Evolutionary conservation across 2,888 invertebrate species (phyloP).

Genomic region (Rapana venosa): DNA sequence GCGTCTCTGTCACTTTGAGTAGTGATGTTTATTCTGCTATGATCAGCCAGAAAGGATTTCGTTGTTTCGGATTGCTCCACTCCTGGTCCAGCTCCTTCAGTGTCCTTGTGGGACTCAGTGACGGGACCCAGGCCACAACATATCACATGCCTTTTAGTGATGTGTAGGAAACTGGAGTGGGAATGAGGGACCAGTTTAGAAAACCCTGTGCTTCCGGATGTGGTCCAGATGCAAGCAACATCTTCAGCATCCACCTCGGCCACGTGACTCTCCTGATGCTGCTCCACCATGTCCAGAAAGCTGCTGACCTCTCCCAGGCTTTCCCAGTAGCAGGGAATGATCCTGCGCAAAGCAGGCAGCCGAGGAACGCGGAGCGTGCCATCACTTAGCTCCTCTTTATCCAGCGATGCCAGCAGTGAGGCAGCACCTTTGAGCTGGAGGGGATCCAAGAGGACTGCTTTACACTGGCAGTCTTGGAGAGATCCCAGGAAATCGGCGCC

Average conservation of each 20-base stretch:
- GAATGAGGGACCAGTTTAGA: slow-evolving; percentile 49
- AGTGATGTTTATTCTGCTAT: neutral
- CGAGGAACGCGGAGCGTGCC: too few species aligned
- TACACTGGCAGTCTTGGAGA: too few species aligned
- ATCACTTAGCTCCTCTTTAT: too few species aligned
- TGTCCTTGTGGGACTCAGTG: neutral
- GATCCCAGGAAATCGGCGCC: too few species aligned
- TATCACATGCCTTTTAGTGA: neutral
- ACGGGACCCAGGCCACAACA: neutral
- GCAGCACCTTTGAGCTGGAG: too few species aligned
- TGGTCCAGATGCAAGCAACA: slow-evolving; percentile 46
- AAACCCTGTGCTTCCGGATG: slow-evolving; percentile 52
- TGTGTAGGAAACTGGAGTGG: neutral
- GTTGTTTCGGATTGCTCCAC: neutral
- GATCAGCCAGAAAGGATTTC: neutral
- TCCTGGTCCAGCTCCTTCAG: neutral
- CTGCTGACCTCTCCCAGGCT: neutral
- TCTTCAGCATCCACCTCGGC: slow-evolving; percentile 31
- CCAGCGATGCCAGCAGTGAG: too few species aligned
- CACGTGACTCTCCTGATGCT: slow-evolving; percentile 16
- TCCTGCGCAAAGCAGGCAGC: too few species aligned
- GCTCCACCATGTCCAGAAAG: slow-evolving; percentile 39
- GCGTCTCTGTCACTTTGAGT: neutral
- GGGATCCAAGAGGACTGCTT: too few species aligned
- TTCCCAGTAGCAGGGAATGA: slow-evolving; percentile 35